Evolutionary conservation across 2,888 invertebrate species (phyloP), one percentile per base, ranked within the genome.

Genomic region (Nomada hirtipes): DNA sequence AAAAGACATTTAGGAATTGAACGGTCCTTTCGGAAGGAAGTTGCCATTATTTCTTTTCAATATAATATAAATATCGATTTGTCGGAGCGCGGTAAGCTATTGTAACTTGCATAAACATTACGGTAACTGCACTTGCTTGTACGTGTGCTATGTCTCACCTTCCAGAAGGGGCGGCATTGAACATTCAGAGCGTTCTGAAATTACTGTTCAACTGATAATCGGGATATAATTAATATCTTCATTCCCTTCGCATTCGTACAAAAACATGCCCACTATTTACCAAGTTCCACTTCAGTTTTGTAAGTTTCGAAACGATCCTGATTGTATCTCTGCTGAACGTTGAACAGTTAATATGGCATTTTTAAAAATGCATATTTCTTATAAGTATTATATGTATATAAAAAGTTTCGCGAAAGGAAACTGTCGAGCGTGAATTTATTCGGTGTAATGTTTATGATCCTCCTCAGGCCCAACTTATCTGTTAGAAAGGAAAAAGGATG

Each of bases 401-500:
- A 36, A 36, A 36, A 36, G 36, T 36, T 36, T 36, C 7, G 36
- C 36, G 36, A 53, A 13, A 42, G 29, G 29, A 53, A 67, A 52
- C 36, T 36, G 29, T 29, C 36, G 36, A 0, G 7, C 36, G 7
- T 36, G 36, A 65, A 44, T 18, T 20, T 36, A 69, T 59, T 55
- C 9, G n/a, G 11, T 55, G 18, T 3, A 44, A 52, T 75, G n/a
- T 70, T 26, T 52, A 7, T 23, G 23, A 42, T 57, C 15, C 18
- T 61, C 42, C 23, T 20, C 55, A 63, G 73, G 53, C 50, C 2
- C 4, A 18, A 55, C 50, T 44, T 52, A 13, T n/a, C 20, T 10
- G 10, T 42, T 26, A 26, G 18, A 3, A 15, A 55, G 23, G 13
- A 52, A 67, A 36, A 20, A 36, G 23, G 44, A 93, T 92, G 91